Evolutionary conservation across 2,888 invertebrate species (phyloP), one percentile per base, ranked within the genome.

Genomic region (Epicampocera succincta): DNA sequence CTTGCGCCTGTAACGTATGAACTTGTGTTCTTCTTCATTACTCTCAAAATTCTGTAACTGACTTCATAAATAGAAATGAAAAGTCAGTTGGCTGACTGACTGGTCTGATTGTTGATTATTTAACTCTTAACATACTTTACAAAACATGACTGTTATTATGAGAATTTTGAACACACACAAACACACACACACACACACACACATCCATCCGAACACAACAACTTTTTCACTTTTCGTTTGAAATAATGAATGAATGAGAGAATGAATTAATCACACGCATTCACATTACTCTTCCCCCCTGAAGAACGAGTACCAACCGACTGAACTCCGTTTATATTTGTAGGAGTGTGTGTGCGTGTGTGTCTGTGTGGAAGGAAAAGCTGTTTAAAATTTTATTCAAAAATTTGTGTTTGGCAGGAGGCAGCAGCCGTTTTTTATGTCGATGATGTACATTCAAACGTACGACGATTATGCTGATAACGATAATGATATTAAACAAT

Each of bases 241-340:
- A 74, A 44, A 65, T 66, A 76, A 80, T 68, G 54, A 72, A 80
- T 17, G 33, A 46, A 76, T 66, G 71, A 71, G 65, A 13, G 71
- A 58, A 65, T 56, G 50, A 77, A 77, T 82, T 82, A 82, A 82
- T 82, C 82, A 74, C 69, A 82, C 78, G 82, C 78, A 82, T 75
- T 58, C 71, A 74, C 74, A 75, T 78, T 75, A 78, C 78, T 71
- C 82, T 78, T 61, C 52, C 78, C 71, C 65, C 60, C 54, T 33
- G 13, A 33, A 33, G 33, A 4, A 33, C 8, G 33, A 33, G 33
- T 33, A 33, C 33, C 33, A 33, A 33, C 33, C 6, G 6, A 29
- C 29, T 4, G 33, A 33, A 33, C 33, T 1, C 33, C 9, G 8
- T 9, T 1, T 33, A 6, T 9, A 33, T 33, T 1, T 33, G 33